A percentile compares a stretch with the other conserved stretches of the same genome.
Conservation (phyloP, 2,113 vertebrate species). For the Ceyx cyanopectus region DNA sequence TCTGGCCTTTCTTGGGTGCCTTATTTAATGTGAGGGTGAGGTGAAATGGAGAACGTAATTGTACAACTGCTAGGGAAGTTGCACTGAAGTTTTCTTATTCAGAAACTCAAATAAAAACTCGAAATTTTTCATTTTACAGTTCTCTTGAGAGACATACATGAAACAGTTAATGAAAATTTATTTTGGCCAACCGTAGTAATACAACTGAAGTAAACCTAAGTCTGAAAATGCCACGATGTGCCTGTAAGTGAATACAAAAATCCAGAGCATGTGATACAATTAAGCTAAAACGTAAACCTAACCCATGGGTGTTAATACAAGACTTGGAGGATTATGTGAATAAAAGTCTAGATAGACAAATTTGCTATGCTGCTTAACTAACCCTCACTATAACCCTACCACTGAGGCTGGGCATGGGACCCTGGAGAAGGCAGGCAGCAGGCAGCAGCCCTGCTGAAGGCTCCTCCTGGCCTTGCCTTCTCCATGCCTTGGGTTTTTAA, state of each 20-base stretch:
- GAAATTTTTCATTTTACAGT: background rate
- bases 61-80: background rate
- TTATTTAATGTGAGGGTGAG: background rate
- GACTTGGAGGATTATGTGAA: background rate
- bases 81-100: background rate
- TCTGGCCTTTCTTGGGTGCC: background rate
- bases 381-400: background rate
- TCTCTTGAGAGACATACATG: background rate
- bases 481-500: background rate
- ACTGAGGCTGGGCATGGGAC: background rate
- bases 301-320: background rate
- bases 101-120: background rate
- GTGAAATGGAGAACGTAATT: rapidly evolving
- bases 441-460: background rate
- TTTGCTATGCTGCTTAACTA: background rate
- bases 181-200: background rate
- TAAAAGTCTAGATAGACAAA: background rate
- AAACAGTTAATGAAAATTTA: background rate
- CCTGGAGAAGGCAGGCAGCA: background rate
- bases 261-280: background rate
- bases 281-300: background rate
- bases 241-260: background rate
- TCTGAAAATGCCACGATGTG: background rate
- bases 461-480: background rate
- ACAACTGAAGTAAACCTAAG: background rate